These are phyloP conservation scores for Rousettus madagascariensis DNA, from an alignment of 2,797 vertebrate species.

Conservation along the genomic window DNA sequence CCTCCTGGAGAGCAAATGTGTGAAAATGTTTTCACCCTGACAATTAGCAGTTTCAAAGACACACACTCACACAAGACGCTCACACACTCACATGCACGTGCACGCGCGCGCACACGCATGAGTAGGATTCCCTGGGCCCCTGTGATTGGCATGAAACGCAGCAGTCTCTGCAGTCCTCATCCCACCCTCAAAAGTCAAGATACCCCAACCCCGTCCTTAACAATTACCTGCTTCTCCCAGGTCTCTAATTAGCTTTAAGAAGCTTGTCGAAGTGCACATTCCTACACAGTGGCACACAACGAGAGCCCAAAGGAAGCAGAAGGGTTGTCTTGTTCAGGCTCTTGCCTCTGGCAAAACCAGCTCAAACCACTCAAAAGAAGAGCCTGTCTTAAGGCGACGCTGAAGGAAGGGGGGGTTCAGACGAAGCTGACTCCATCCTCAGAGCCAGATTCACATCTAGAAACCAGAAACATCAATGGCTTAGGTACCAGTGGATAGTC, in stretches of 20 bases:
- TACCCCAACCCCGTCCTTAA: background rate
- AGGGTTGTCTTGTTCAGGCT: background rate
- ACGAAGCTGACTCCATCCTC: background rate
- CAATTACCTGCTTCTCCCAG: background rate
- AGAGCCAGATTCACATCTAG: background rate
- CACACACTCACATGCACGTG: background rate
- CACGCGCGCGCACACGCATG: background rate
- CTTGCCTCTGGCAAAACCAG: background rate
- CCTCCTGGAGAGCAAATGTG: constrained; percentile 62
- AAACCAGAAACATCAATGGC: background rate
- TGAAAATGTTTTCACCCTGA: constrained; percentile 75
- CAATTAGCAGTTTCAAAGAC: constrained; percentile 66
- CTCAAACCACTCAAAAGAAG: background rate
- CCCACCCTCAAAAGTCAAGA: background rate
- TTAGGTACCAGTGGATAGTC: background rate
- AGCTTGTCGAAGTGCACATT: background rate
- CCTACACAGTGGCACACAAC: background rate
- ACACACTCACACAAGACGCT: background rate
- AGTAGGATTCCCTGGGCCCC: background rate
- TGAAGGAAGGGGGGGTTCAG: background rate
- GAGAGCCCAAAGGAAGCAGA: background rate
- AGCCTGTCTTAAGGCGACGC: too few species aligned
- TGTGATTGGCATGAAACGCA: background rate
- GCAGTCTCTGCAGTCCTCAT: background rate
- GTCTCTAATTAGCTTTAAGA: background rate